phyloP scores from a whole-genome alignment of 2,113 vertebrate genomes.

The Oreochromis spilurus region DNA sequence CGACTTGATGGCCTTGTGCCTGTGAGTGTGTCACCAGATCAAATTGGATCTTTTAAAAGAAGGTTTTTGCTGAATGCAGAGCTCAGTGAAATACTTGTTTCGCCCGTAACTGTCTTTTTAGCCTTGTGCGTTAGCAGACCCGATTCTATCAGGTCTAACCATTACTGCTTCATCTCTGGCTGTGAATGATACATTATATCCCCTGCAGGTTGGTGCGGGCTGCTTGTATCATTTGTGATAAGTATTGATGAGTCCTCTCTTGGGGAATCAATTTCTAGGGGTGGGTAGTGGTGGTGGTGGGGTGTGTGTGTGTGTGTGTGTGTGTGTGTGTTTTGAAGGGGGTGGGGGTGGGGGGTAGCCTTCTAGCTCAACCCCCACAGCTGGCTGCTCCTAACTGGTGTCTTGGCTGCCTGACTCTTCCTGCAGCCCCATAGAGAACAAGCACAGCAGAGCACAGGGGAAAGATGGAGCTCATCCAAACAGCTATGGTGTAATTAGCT shows the following conservation, averaged over 20 bases:
- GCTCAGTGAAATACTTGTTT: slow-evolving; percentile 25
- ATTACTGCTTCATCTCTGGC: slow-evolving; percentile 25
- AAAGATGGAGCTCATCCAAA: slow-evolving; percentile 65
- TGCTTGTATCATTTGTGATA: slow-evolving; percentile 58
- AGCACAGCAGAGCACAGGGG: slow-evolving; percentile 39
- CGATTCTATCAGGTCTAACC: slow-evolving; percentile 31
- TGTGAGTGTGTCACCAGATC: slow-evolving; percentile 51
- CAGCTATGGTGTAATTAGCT: slow-evolving; percentile 66
- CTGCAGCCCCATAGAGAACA: slow-evolving; percentile 49
- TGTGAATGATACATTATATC: slow-evolving; percentile 53
- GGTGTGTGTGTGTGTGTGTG: not conserved
- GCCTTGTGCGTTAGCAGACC: slow-evolving; percentile 19
- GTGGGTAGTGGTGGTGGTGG: not conserved
- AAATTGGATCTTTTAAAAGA: slow-evolving; percentile 51
- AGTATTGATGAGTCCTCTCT: slow-evolving; percentile 61
- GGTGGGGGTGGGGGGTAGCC: not conserved
- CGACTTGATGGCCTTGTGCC: slow-evolving; percentile 43
- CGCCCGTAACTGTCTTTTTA: not conserved
- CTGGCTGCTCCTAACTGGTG: slow-evolving; percentile 47
- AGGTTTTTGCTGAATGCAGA: slow-evolving; percentile 28
- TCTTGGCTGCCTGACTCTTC: slow-evolving; percentile 52
- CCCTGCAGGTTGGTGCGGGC: slow-evolving; percentile 8
- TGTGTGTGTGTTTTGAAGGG: not conserved
- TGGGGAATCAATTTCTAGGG: slow-evolving; percentile 53
- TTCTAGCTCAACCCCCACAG: slow-evolving; percentile 39